phyloP scores from a whole-genome alignment of 2,888 invertebrate genomes.

The Nasonovia ribisnigri region DNA sequence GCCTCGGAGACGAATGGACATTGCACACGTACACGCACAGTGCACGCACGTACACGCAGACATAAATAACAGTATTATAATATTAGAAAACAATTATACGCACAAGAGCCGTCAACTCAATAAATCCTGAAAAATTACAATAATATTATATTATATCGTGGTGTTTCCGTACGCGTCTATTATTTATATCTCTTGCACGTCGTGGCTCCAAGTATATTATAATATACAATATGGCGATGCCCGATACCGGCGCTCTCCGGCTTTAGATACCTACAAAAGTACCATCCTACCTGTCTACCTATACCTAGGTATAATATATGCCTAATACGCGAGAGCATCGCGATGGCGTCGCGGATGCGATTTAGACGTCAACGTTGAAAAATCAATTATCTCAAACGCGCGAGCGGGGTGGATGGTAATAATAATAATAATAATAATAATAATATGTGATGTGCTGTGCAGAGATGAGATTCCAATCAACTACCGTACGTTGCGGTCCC shows the following conservation, averaged over 20 bases:
- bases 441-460: background rate
- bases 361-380: conserved; percentile 46
- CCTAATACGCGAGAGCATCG: background rate
- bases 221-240: too few species aligned
- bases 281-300: background rate
- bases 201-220: background rate
- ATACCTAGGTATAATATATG: background rate
- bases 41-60: background rate
- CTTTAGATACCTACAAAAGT: background rate
- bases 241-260: too few species aligned
- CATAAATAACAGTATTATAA: background rate
- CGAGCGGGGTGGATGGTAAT: background rate
- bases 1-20: background rate
- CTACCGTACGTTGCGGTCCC: conserved; percentile 44
- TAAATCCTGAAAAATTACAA: conserved; percentile 32
- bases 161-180: background rate
- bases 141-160: background rate
- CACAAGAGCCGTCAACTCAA: background rate
- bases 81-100: background rate
- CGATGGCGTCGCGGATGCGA: conserved; percentile 19
- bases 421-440: background rate
- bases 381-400: conserved; percentile 51
- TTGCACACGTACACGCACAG: background rate
- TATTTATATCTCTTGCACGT: background rate
- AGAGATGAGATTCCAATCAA: conserved; percentile 52